phyloP scores from a whole-genome alignment of 2,888 invertebrate genomes.

The Hypena proboscidalis region DNA sequence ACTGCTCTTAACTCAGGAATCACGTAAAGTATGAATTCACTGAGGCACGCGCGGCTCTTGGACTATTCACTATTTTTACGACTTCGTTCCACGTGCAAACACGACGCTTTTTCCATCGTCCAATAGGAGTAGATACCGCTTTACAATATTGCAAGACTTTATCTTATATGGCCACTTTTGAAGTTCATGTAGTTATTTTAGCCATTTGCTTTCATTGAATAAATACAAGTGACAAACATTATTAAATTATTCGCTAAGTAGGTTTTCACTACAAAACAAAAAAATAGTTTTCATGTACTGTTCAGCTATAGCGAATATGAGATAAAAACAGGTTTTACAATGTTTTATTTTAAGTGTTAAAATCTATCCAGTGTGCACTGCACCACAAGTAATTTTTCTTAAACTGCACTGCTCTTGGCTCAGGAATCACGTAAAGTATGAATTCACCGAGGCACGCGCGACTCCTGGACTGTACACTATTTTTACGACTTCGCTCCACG shows the following conservation, averaged over 20 bases:
- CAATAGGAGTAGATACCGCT: slow-evolving; percentile 17
- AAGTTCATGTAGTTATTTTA: no score
- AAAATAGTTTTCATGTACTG: no score
- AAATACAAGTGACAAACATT: not conserved
- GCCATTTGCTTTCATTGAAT: no score
- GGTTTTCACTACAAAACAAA: no score
- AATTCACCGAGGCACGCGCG: slow-evolving; percentile 53
- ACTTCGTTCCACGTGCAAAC: slow-evolving; percentile 48
- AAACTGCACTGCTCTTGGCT: slow-evolving; percentile 42
- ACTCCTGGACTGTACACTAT: slow-evolving; percentile 54
- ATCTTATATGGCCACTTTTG: not conserved
- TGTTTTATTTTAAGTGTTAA: no score
- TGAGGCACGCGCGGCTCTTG: slow-evolving; percentile 48
- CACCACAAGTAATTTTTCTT: slow-evolving; percentile 37
- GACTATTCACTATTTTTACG: slow-evolving; percentile 61
- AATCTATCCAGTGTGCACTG: slow-evolving; percentile 26
- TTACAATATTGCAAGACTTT: not conserved
- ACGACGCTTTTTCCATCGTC: slow-evolving; percentile 6
- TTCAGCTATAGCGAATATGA: no score
- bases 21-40: slow-evolving; percentile 65
- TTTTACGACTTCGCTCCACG: slow-evolving; percentile 59
- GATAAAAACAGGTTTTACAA: no score
- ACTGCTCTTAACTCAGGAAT: slow-evolving; percentile 48
- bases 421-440: slow-evolving; percentile 62
- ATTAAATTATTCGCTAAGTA: no score